Percentiles rank a stretch among this genome's conserved stretches.
Evolutionary conservation across 2,113 vertebrate species (phyloP).

Genomic region (Tricholaema leucomelas): DNA sequence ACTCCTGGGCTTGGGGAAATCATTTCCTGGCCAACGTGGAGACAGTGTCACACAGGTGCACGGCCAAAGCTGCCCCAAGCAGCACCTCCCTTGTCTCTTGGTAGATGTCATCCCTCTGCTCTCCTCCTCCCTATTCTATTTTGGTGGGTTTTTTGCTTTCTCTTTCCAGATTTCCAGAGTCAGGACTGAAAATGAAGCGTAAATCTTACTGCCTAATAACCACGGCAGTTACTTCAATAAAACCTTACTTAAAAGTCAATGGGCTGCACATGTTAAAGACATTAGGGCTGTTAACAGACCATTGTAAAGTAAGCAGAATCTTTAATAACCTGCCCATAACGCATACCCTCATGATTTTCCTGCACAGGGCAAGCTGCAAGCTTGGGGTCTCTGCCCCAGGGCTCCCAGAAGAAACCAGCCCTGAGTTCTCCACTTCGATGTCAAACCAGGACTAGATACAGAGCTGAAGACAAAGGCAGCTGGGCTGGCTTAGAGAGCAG

Average conservation of each 20-base stretch:
- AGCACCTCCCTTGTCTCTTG: background rate
- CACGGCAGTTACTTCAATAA: slow-evolving; percentile 83
- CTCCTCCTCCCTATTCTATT: background rate
- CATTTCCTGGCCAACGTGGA: background rate
- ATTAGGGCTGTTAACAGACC: slow-evolving; percentile 84
- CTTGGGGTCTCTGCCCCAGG: background rate
- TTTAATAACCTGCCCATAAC: slow-evolving; percentile 75
- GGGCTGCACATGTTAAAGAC: slow-evolving; percentile 85
- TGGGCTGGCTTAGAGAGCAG: background rate
- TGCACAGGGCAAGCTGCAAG: background rate
- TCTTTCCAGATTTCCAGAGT: slow-evolving; percentile 67
- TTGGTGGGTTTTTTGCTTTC: too few relatives aligned
- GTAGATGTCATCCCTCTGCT: slow-evolving; percentile 22
- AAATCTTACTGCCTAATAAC: slow-evolving; percentile 87
- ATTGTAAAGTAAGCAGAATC: slow-evolving; percentile 83
- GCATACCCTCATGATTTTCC: slow-evolving; percentile 22
- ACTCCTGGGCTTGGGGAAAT: background rate
- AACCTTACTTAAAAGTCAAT: slow-evolving; percentile 85
- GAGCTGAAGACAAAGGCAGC: background rate
- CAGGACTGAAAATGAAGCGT: slow-evolving; percentile 81
- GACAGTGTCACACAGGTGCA: accelerated
- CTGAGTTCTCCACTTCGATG: background rate
- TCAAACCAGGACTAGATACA: background rate
- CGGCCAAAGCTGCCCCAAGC: background rate
- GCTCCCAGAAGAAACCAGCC: background rate